These are phyloP conservation scores for Xyliphius kryptos DNA, from an alignment of 2,113 vertebrate species.

Conservation along the genomic window DNA sequence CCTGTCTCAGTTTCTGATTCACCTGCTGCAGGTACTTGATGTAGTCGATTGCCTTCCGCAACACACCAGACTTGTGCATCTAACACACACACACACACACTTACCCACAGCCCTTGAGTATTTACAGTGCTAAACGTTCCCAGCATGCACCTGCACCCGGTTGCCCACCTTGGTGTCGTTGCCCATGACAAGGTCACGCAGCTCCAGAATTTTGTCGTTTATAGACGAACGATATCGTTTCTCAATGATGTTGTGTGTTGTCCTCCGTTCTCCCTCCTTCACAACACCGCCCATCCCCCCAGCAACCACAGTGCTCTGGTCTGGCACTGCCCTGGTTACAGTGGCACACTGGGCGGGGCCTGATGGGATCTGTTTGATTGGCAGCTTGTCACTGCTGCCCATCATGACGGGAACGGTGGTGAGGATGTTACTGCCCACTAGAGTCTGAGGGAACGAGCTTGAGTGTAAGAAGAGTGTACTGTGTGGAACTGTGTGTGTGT, in stretches of 20 bases:
- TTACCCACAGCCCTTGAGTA: not conserved
- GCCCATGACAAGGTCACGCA: conserved; percentile 94
- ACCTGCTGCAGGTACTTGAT: conserved; percentile 94
- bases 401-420: conserved; percentile 93
- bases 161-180: conserved; percentile 83
- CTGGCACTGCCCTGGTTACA: conserved; percentile 60
- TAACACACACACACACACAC: conserved; percentile 43
- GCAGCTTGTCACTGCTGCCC: conserved; percentile 90
- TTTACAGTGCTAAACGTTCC: not conserved
- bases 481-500: not conserved
- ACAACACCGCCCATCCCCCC: conserved; percentile 63
- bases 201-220: conserved; percentile 95
- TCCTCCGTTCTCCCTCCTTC: conserved; percentile 93
- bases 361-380: conserved; percentile 84
- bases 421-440: conserved; percentile 92
- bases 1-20: conserved; percentile 93
- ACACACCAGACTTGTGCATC: conserved; percentile 96
- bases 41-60: conserved; percentile 95
- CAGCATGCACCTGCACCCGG: conserved; percentile 12
- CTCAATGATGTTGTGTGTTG: conserved; percentile 97
- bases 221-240: conserved; percentile 95
- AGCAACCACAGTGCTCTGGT: conserved; percentile 56
- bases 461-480: too few relatives aligned
- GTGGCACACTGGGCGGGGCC: conserved; percentile 66
- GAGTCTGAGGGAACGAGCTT: conserved; percentile 68